Conservation (phyloP, 2,888 invertebrate genomes). For the Drosophila pseudotakahashii region DNA sequence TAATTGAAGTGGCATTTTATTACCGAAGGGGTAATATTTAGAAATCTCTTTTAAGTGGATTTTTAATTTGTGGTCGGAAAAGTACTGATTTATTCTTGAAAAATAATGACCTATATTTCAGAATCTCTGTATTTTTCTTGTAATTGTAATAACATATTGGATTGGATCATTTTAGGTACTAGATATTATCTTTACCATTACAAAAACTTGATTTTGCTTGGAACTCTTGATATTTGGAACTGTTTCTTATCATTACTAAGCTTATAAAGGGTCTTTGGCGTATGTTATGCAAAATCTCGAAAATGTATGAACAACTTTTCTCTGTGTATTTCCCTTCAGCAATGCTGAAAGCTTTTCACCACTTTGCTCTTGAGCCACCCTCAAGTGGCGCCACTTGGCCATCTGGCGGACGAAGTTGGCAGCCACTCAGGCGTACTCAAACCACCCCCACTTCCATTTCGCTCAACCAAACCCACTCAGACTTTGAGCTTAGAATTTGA, state of each 20-base stretch:
- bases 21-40: constrained; percentile 1
- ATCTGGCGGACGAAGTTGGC: constrained; percentile 43
- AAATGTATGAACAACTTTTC: neutral
- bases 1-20: constrained; percentile 32
- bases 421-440: constrained; percentile 9
- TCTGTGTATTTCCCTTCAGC: neutral
- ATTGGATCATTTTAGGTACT: no score
- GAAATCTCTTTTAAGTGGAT: constrained; percentile 7
- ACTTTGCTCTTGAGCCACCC: constrained; percentile 37
- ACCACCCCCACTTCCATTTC: neutral
- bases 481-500: constrained; percentile 7
- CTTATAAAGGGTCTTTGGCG: no score
- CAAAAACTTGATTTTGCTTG: no score
- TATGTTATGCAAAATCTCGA: no score
- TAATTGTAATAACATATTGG: no score
- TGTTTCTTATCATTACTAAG: no score
- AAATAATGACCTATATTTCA: neutral
- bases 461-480: constrained; percentile 12
- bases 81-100: neutral
- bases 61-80: neutral
- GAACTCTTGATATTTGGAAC: no score
- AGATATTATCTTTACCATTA: no score
- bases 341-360: constrained; percentile 59
- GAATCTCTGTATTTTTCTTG: neutral
- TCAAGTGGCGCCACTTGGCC: constrained; percentile 55